These are phyloP conservation scores for Galbula dea DNA, from an alignment of 2,113 vertebrate genomes.

Conservation along the genomic window DNA sequence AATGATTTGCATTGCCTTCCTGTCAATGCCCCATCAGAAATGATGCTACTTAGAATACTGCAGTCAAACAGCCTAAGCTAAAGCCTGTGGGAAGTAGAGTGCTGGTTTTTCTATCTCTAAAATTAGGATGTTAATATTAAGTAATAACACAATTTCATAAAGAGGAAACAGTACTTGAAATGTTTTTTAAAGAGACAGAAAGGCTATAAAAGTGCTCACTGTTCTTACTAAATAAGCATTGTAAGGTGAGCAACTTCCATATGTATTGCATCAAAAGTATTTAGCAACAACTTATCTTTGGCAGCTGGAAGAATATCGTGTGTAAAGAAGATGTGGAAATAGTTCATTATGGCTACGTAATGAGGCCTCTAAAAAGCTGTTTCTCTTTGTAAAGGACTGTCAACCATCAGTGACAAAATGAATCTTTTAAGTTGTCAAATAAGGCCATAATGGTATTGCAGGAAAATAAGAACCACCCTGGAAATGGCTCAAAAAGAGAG, in stretches of 20 bases:
- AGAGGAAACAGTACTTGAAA: background rate
- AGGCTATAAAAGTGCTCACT: background rate
- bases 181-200: background rate
- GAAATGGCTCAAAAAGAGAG: background rate
- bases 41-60: background rate
- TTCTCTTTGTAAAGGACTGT: background rate
- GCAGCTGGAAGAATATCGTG: background rate
- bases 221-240: background rate
- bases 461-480: background rate
- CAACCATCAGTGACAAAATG: background rate
- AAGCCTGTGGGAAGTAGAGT: background rate
- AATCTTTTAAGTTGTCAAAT: background rate
- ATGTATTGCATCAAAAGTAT: background rate
- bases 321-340: background rate
- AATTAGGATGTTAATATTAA: background rate
- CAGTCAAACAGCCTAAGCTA: background rate
- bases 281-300: background rate
- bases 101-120: background rate
- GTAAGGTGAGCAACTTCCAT: background rate
- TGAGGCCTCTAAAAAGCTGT: background rate
- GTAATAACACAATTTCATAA: background rate
- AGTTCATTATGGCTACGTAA: background rate
- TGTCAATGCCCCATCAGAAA: background rate
- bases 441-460: background rate
- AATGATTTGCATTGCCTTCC: background rate